Conservation (phyloP, 2,113 vertebrate genomes). For the Carassius gibelio region DNA sequence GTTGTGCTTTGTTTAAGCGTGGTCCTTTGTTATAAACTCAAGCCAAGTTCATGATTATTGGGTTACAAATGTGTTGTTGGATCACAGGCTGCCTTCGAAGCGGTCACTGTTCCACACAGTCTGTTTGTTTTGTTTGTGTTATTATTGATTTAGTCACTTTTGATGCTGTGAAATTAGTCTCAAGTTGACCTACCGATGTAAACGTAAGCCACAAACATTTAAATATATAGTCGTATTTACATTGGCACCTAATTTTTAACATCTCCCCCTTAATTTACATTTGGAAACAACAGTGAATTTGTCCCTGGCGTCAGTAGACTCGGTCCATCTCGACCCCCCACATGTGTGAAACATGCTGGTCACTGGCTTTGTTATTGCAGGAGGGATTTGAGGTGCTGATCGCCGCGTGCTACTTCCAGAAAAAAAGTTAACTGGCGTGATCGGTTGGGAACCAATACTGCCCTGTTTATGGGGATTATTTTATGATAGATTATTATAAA, state of each 20-base stretch:
- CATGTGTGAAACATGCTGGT: constrained; percentile 66
- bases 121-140: neutral
- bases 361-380: constrained; percentile 74
- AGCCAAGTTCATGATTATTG: constrained; percentile 48
- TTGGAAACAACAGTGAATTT: neutral
- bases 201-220: neutral
- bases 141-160: neutral
- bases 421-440: constrained; percentile 61
- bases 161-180: neutral
- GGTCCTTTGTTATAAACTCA: neutral
- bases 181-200: neutral
- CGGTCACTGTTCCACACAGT: constrained; percentile 53
- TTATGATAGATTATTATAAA: neutral
- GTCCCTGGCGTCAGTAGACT: constrained; percentile 62
- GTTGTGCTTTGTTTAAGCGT: neutral
- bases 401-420: constrained; percentile 60
- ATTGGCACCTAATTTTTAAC: neutral
- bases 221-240: neutral
- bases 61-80: constrained; percentile 66
- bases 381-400: constrained; percentile 61
- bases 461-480: neutral
- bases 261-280: neutral
- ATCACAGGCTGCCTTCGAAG: constrained; percentile 65
- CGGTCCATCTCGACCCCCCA: constrained; percentile 69
- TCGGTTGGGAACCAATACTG: neutral